phyloP scores from a whole-genome alignment of 2,797 vertebrate genomes.

The Onychomys arenicola region DNA sequence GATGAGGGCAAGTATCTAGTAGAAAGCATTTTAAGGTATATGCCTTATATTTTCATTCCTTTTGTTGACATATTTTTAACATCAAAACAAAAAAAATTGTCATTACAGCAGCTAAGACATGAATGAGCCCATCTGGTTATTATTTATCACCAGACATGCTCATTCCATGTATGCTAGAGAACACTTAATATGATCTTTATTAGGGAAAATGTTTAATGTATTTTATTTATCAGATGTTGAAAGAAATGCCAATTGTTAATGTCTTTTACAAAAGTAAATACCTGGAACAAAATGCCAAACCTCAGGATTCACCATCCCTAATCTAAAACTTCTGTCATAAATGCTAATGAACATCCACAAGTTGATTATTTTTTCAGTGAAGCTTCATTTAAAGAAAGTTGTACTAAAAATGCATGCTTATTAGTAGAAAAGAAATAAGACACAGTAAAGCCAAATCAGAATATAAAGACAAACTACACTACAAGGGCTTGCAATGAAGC shows the following conservation, averaged over 20 bases:
- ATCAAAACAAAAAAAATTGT: not conserved
- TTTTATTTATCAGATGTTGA: not conserved
- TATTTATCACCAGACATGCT: not conserved
- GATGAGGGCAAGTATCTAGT: not conserved
- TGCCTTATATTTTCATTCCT: not conserved
- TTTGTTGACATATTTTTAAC: constrained; percentile 6
- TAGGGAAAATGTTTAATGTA: not conserved
- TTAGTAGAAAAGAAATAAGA: constrained; percentile 12
- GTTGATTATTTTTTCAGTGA: constrained; percentile 40
- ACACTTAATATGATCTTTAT: not conserved
- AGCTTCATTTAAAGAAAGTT: not conserved
- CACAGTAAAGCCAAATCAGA: not conserved
- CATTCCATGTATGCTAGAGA: not conserved
- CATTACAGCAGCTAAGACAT: not conserved
- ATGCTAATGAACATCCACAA: not conserved
- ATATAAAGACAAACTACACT: constrained; percentile 41
- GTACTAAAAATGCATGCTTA: constrained; percentile 15
- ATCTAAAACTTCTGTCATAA: not conserved
- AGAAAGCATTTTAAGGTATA: not conserved
- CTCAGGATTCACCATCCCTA: not conserved
- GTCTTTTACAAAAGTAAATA: constrained; percentile 43
- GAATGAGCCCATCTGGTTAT: not conserved
- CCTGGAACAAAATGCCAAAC: not conserved
- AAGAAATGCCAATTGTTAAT: not conserved
- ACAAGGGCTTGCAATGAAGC: not conserved